Base-by-base conservation (phyloP, 2,888 invertebrate species). In the Parochlus steinenii region DNA sequence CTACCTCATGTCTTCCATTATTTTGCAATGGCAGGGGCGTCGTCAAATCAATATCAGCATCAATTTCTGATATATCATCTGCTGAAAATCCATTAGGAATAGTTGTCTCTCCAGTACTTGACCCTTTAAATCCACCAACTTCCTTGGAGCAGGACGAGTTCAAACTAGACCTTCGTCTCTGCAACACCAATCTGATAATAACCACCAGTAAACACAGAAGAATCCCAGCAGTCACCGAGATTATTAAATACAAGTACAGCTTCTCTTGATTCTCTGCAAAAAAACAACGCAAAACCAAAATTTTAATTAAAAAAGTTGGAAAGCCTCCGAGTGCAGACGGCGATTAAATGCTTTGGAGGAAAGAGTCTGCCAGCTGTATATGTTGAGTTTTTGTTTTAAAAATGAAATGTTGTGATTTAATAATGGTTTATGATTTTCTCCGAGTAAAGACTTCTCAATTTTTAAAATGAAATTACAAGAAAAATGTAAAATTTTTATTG, bases 41-140 rank as follows among this genome's bases (percentile, higher is more conserved):
- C 37, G 71, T 69, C 40, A 75, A 60, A 53, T 74, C 74, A 43
- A 74, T 74, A 51, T 76, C 75, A 16, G 71, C 74, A 52, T 77
- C 77, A 41, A 77, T 73, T 61, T 86, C 85, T 46, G 82, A 83
- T 58, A 85, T 79, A 56, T 83, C 82, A 61, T 85, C 85, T 46
- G 74, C 75, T 27, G 48, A 51, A 59, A 85, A 83, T 39, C 81
- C 81, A 52, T 80, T 78, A 10, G 81, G 78, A 39, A 81, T 64
- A 44, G 80, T 71, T 28, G 80, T 77, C 41, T 79, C 77, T 41
- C 77, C 74, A 32, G 76, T 69, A 40, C 71, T 67, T 33, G 72
- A 71, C 15, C 71, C 67, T 43, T 68, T 68, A 40, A 76, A 76
- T 15, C 71, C 61, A 15, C 67, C 72, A 24, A 15, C 6, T 32